Conservation (phyloP, 2,888 invertebrate species). For the Lasioglossum villosulum region DNA sequence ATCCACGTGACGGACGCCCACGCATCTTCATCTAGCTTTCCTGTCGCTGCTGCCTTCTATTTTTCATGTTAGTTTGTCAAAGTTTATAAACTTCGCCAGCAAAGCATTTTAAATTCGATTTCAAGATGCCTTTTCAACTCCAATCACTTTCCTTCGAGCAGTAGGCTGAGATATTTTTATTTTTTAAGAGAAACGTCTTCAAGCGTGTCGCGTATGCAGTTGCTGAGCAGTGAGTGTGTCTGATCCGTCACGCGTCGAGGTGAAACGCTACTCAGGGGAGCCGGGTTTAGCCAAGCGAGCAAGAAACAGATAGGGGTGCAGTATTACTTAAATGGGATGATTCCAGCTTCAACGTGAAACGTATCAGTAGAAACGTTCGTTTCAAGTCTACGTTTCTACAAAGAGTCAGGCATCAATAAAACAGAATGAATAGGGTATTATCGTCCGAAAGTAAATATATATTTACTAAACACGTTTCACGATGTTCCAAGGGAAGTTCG, state of each 20-base stretch:
- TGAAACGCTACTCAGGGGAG: too few species aligned
- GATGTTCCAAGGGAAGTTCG: not conserved
- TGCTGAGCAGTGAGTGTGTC: too few species aligned
- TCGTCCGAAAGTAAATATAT: not conserved
- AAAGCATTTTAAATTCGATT: not conserved
- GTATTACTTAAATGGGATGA: too few species aligned
- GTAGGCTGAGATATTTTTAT: too few species aligned
- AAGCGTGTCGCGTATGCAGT: too few species aligned
- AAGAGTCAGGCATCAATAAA: not conserved
- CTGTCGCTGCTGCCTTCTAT: not conserved
- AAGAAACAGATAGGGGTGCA: too few species aligned
- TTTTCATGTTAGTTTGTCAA: not conserved
- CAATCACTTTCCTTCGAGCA: too few species aligned
- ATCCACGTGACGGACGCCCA: slow-evolving; percentile 39
- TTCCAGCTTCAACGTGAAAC: not conserved
- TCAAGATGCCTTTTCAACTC: too few species aligned
- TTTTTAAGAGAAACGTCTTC: too few species aligned
- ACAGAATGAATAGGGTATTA: not conserved
- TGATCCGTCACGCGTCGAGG: too few species aligned
- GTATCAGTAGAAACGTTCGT: not conserved
- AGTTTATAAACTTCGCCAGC: not conserved
- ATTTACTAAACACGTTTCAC: not conserved
- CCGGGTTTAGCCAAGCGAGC: too few species aligned
- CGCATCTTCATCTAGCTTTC: not conserved
- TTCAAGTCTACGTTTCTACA: not conserved